Base-by-base conservation (phyloP, 2,888 invertebrate species). In the Biston stratarius region DNA sequence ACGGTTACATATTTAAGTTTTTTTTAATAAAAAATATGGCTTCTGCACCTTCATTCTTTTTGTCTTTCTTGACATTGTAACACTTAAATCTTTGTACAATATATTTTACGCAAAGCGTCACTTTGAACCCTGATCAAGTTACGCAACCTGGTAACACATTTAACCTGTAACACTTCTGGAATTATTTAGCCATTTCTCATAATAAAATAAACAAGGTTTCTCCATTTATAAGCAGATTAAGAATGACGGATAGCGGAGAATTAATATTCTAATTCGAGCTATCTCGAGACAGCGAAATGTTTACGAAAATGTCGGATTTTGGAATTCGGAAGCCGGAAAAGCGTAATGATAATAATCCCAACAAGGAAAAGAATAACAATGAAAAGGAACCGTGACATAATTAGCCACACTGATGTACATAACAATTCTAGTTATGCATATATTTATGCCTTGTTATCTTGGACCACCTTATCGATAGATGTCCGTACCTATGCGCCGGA, bases 171-270 rank as follows among this genome's bases (percentile, higher is more conserved):
- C 40, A 15, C 56, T 34, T 24, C 33, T 38, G 49, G 52, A 67
- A 61, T 34, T 10, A 59, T 47, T 34, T 14, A 36, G 14, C 40
- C 14, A 56, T 48, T 48, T 56, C 42, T 52, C 42, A 53, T 58
- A 57, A 55, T 55, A 51, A 61, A 62, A 48, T 62, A 67, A 58
- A 70, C 64, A 66, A 63, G 52, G 44, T 60, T 72, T 67, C 70
- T 70, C 67, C 67, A 61, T 68, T 71, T 61, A 52, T 74, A 73
- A 72, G 72, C 69, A 69, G 74, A 75, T 75, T 73, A 72, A 70
- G 68, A 70, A 72, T 75, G 74, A 75, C 72, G 69, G 73, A 75
- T 74, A 64, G 72, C 66, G 64, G 48, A 51, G 53, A 24, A 69
- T 70, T 67, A 67, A 65, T 67, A 61, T 66, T 64, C 70, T 71